Evolutionary conservation across 2,888 invertebrate genomes (phyloP), one percentile per base, ranked within the genome.

Genomic region (Euzophera pinguis): DNA sequence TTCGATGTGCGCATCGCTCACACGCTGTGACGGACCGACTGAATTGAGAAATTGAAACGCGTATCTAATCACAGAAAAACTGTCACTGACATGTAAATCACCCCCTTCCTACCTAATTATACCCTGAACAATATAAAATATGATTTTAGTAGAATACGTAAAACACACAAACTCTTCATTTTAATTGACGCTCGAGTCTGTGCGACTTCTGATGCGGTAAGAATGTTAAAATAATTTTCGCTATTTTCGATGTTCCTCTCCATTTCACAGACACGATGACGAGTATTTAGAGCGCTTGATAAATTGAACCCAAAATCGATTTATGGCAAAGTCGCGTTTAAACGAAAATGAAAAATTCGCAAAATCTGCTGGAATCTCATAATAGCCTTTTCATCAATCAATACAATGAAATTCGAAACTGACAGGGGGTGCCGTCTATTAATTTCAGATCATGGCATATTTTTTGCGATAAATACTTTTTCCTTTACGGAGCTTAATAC

Each of bases 1-100:
- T 65, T 71, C 73, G 78, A 78, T 73, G 70, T 71, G 75, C 72
- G 75, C 80, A 87, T 86, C 84, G 78, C 80, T 86, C 86, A 89
- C 78, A 62, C 75, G 75, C 63, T 64, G 71, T 74, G 85, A 87
- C 86, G 82, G 80, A 81, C 79, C 84, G 79, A 83, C 80, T 85
- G 81, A 81, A 78, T 84, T 84, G 84, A 80, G 81, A 88, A 88
- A 88, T 88, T 84, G 84, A 87, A 85, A 78, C 73, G 77, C 73
- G 73, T 73, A 69, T 61, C 68, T 70, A 74, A 79, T 79, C 78
- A 72, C 65, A 72, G 79, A 78, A 80, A 75, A 78, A 80, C 75
- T 55, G 60, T 60, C 54, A 54, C 56, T 58, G 59, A 64, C 61
- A 58, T 54, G 55, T 61, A 65, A 65, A 74, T 73, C 64, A 63